These are phyloP conservation scores for Rotaria magnacalcarata DNA, from an alignment of 2,888 invertebrate genomes.

Conservation along the genomic window DNA sequence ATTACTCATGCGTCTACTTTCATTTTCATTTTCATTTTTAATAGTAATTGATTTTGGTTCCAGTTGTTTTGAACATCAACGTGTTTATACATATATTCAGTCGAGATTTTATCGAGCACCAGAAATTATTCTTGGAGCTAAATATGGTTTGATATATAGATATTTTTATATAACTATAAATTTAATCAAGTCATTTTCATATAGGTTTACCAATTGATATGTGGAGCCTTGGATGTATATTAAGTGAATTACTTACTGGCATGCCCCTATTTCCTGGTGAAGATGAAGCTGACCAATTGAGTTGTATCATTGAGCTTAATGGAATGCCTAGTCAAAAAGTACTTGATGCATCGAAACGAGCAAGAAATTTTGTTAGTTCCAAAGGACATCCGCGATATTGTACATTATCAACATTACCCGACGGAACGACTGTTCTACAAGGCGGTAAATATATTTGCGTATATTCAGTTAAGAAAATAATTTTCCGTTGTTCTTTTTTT, in stretches of 20 bases:
- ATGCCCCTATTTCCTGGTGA: slow-evolving; percentile 94
- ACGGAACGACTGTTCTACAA: slow-evolving; percentile 78
- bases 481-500: neutral
- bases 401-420: slow-evolving; percentile 75
- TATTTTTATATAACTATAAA: neutral
- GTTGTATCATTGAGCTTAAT: slow-evolving; percentile 90
- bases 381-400: slow-evolving; percentile 82
- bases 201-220: slow-evolving; percentile 56
- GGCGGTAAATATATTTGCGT: slow-evolving; percentile 64
- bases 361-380: slow-evolving; percentile 90
- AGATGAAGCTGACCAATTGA: slow-evolving; percentile 93
- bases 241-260: slow-evolving; percentile 91
- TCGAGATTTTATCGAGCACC: slow-evolving; percentile 96
- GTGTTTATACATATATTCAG: slow-evolving; percentile 97
- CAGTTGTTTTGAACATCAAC: slow-evolving; percentile 93
- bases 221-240: slow-evolving; percentile 73
- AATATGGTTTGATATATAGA: slow-evolving; percentile 72
- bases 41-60: slow-evolving; percentile 95
- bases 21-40: neutral
- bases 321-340: slow-evolving; percentile 83
- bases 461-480: no score
- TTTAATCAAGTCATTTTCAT: neutral
- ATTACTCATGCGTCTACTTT: neutral
- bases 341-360: slow-evolving; percentile 80
- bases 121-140: slow-evolving; percentile 86